Percentiles rank a stretch among this genome's conserved stretches.
Conservation (phyloP, 2,888 invertebrate species). For the Crossocerus cetratus region DNA sequence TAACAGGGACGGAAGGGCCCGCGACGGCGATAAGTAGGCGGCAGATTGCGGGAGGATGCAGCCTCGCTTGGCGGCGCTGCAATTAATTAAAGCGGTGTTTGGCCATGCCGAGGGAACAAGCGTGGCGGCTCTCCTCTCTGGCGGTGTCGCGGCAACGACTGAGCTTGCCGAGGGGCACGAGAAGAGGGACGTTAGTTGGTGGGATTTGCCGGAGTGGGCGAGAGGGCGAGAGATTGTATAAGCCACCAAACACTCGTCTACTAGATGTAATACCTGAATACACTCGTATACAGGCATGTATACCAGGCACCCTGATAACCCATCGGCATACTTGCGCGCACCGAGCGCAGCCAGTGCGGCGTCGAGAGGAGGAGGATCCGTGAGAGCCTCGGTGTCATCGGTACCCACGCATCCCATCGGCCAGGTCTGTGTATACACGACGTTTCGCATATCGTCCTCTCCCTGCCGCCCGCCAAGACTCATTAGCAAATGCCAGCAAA, state of each 20-base stretch:
- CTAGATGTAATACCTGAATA: constrained; percentile 73
- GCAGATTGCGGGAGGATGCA: constrained; percentile 32
- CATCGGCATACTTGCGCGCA: constrained; percentile 53
- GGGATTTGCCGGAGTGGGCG: constrained; percentile 61
- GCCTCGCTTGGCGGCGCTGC: constrained; percentile 30
- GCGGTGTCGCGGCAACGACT: no score
- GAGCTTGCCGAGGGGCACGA: constrained; percentile 1
- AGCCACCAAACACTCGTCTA: constrained; percentile 64
- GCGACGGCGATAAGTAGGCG: constrained; percentile 35
- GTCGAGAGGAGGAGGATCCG: constrained; percentile 1
- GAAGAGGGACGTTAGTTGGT: constrained; percentile 48
- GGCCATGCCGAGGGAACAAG: constrained; percentile 58
- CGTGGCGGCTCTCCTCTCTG: no score
- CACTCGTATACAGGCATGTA: constrained; percentile 66
- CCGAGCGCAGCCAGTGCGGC: background rate
- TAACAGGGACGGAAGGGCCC: background rate
- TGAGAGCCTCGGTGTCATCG: constrained; percentile 46
- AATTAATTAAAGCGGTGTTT: constrained; percentile 72
- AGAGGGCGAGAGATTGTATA: constrained; percentile 59
- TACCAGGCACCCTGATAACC: constrained; percentile 42
- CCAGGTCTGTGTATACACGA: constrained; percentile 38
- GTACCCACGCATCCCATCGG: constrained; percentile 47
- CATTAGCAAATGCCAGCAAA: constrained; percentile 45
- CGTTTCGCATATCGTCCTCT: constrained; percentile 33
- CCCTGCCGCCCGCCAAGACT: constrained; percentile 14